Evolutionary conservation across 2,113 vertebrate genomes (phyloP), one percentile per base, ranked within the genome.

Genomic region (Rutilus rutilus): DNA sequence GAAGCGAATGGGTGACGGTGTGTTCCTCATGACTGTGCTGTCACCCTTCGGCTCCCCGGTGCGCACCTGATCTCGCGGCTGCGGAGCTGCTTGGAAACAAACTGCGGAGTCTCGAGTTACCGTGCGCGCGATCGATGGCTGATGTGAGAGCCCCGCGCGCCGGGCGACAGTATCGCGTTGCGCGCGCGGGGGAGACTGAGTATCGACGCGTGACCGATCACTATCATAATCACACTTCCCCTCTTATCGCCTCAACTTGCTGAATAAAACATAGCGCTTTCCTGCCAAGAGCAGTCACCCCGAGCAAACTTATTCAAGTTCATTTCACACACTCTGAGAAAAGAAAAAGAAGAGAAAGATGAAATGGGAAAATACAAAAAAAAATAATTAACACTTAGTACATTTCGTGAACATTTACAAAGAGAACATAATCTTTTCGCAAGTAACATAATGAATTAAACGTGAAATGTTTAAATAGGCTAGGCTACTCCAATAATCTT

Each of bases 191-290:
- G 85, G 67, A 27, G 50, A 59, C 88, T 83, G 89, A 85, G 92
- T 93, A 93, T 93, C 87, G 90, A 91, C 88, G 91, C 90, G 89
- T 90, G 92, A 86, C 90, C 89, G 93, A 94, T 94, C 89, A 89
- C 93, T 94, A 95, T 95, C 94, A 93, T 92, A 93, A 93, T 94
- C 93, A 93, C 94, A 94, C 94, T 94, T 94, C 93, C 93, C 93
- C 92, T 90, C 92, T 94, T 93, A 94, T 94, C 93, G 83, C 90
- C 57, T 80, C 84, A 81, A 50, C 91, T 76, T 92, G 91, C 71
- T 94, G 91, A 94, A 95, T 94, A 93, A 94, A 94, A 95, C 93
- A 94, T 95, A 73, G 85, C 89, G 88, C 89, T 91, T 92, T 94
- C 92, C 93, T 92, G 90, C 90, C 77, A 60, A 85, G 89, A 92